A percentile compares a stretch with the other conserved stretches of the same genome.
Conservation (phyloP, 1,140 invertebrate species). For the Sitophilus oryzae region DNA sequence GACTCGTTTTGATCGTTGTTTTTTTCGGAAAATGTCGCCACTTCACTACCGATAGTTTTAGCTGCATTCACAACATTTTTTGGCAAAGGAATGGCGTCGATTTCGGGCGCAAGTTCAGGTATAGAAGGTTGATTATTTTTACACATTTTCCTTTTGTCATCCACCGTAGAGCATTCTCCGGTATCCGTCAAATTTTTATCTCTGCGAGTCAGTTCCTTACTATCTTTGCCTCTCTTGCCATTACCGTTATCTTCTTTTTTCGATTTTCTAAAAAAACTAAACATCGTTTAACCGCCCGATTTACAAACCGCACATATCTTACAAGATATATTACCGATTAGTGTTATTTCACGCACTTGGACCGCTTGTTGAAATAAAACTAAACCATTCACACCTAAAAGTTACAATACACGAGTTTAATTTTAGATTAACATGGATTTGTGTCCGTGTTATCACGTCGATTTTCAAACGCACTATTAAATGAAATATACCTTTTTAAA, state of each 20-base stretch:
- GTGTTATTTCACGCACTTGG: conserved; percentile 15
- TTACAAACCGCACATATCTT: background rate
- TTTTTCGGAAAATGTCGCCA: conserved; percentile 30
- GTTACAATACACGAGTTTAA: conserved; percentile 16
- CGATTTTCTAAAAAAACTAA: conserved; percentile 38
- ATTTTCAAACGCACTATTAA: conserved; percentile 9
- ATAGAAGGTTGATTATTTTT: conserved; percentile 35
- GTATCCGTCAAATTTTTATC: conserved; percentile 16
- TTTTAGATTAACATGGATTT: conserved; percentile 15
- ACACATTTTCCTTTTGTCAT: conserved; percentile 27
- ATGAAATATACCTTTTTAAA: no score
- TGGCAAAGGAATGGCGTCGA: conserved; percentile 21
- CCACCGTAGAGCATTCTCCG: background rate
- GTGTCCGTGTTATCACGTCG: conserved; percentile 9
- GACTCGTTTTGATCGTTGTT: conserved; percentile 19
- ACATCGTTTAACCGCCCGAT: conserved; percentile 26
- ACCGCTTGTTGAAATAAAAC: conserved; percentile 19
- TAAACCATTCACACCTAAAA: conserved; percentile 19
- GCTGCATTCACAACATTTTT: conserved; percentile 31
- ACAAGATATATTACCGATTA: background rate
- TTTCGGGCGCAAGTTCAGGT: conserved; percentile 30
- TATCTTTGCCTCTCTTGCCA: conserved; percentile 12
- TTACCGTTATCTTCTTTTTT: conserved; percentile 33
- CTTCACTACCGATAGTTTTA: conserved; percentile 25
- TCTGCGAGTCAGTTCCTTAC: conserved; percentile 13